These are phyloP conservation scores for Epinotia brunnichana DNA, from an alignment of 2,888 invertebrate species.

Conservation along the genomic window DNA sequence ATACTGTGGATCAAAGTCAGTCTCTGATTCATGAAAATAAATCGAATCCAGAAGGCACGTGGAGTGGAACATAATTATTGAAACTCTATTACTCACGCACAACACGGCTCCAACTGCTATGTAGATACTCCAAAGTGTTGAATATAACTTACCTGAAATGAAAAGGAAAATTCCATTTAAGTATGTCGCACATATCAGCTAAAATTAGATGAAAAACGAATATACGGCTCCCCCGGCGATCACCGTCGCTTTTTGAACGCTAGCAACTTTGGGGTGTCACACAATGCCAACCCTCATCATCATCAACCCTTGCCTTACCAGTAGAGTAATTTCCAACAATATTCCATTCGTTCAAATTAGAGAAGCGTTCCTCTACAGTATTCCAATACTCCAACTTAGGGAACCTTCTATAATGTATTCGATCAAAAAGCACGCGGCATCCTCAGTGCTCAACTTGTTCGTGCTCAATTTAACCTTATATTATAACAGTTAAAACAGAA, in stretches of 20 bases:
- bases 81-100: constrained; percentile 13
- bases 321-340: no score
- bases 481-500: no score
- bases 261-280: not conserved
- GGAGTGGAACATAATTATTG: not conserved
- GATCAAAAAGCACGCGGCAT: no score
- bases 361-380: no score
- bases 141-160: constrained; percentile 24
- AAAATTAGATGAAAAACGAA: not conserved
- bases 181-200: not conserved
- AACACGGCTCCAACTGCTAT: constrained; percentile 6
- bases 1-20: not conserved
- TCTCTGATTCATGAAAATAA: not conserved
- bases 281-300: not conserved
- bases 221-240: not conserved
- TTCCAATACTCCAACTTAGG: not conserved
- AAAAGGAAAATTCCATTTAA: not conserved
- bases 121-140: not conserved
- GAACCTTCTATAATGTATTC: not conserved
- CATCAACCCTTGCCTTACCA: no score
- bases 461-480: no score
- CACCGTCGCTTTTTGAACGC: not conserved
- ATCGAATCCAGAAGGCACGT: not conserved
- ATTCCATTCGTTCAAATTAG: no score
- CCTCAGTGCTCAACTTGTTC: not conserved